Conservation (phyloP, 2,797 vertebrate genomes). For the Gephyroberyx darwinii region DNA sequence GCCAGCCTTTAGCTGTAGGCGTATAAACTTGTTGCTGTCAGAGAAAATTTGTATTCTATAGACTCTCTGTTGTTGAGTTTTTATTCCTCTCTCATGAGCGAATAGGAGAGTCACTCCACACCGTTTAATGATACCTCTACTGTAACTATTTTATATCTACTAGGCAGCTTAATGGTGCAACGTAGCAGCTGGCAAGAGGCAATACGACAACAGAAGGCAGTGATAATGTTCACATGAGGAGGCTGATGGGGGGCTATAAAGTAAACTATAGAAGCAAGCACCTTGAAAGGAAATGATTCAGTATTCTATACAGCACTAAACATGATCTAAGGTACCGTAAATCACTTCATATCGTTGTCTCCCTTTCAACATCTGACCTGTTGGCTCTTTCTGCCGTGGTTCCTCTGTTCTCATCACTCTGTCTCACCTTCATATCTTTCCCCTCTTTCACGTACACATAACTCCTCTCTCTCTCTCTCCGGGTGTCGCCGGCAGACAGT, state of each 20-base stretch:
- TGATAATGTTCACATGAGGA: conserved; percentile 40
- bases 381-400: background rate
- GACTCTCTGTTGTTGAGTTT: background rate
- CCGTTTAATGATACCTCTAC: background rate
- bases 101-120: background rate
- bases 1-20: background rate
- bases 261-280: conserved; percentile 13
- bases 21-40: background rate
- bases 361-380: conserved; percentile 21
- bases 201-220: conserved; percentile 26
- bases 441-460: conserved; percentile 11
- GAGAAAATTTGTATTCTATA: background rate
- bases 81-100: background rate
- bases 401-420: conserved; percentile 5
- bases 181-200: conserved; percentile 26
- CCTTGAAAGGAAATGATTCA: conserved; percentile 7
- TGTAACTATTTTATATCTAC: conserved; percentile 16
- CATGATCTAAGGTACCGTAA: conserved; percentile 3
- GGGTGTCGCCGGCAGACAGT: conserved; percentile 18
- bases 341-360: conserved; percentile 8
- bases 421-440: background rate
- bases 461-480: conserved; percentile 5
- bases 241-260: conserved; percentile 53
- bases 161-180: conserved; percentile 48
- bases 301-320: conserved; percentile 10